Evolutionary conservation across 2,888 invertebrate genomes (phyloP).

Genomic region (Nipponacmea schrenckii): DNA sequence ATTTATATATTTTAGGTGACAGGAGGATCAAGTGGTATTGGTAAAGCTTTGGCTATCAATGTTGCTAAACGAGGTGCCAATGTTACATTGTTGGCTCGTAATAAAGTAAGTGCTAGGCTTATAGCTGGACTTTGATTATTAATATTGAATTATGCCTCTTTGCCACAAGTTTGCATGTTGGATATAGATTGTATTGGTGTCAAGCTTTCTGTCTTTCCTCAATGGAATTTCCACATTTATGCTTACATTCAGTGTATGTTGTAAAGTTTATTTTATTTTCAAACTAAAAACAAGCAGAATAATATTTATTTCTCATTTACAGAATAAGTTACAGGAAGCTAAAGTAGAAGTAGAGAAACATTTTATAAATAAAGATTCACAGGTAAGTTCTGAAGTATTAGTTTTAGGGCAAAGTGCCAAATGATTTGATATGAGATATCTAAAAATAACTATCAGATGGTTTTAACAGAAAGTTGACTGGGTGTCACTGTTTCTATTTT

Average conservation of each 20-base stretch:
- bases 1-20: constrained; percentile 74
- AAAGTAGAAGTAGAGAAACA: constrained; percentile 73
- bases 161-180: too few species aligned
- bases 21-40: constrained; percentile 96
- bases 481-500: constrained; percentile 2
- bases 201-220: too few species aligned
- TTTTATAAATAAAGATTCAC: constrained; percentile 64
- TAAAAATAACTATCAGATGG: background rate
- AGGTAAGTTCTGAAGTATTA: constrained; percentile 28
- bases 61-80: constrained; percentile 84
- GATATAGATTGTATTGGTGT: too few species aligned
- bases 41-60: constrained; percentile 83
- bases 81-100: constrained; percentile 90
- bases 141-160: too few species aligned
- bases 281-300: too few species aligned
- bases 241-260: too few species aligned
- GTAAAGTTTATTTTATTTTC: background rate
- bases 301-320: constrained; percentile 22
- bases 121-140: too few species aligned
- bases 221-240: too few species aligned
- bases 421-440: background rate
- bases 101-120: constrained; percentile 70
- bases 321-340: constrained; percentile 73
- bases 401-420: background rate
- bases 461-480: background rate